Base-by-base conservation (phyloP, 1,140 invertebrate species). In the Schmidtea mediterranea region DNA sequence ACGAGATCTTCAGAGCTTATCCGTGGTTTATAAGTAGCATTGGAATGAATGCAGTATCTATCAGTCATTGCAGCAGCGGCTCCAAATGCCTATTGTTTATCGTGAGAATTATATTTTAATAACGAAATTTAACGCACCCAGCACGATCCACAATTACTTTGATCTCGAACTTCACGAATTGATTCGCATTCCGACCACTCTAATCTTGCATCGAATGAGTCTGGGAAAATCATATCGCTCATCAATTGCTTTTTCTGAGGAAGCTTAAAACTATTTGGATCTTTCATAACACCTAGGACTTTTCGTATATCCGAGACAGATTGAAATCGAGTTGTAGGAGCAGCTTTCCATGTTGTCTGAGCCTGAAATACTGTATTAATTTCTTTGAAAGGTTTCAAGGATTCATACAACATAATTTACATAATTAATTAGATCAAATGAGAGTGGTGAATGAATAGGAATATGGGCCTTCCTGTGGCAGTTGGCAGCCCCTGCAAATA, bases 221-320 rank as follows among this genome's bases (percentile, higher is more conserved):
- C 24, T 32, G 46, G 46, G 19, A 48, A 8, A 32, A 22, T 3
- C 16, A n/a, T 32, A 6, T 46, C 46, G 23, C 6, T 38, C 15
- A 37, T 2, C 9, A 12, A 3, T 37, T 48, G n/a, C 5, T 23
- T 8, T 13, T 22, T 13, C 15, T 38, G n/a, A n/a, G 46, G 46
- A 13, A 48, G 36, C 9, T 24, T n/a, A 40, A 40, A 40, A 12
- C 18, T 32, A 22, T 48, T 48, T 6, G 46, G 46, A 37, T 48
- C 38, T 12, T 37, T 24, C 10, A 48, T 24, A 6, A 48, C 46
- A 3, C 46, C 46, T 6, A 48, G 46, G 23, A 18, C 16, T 36
- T 5, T 48, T 18, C 23, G 8, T 6, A 48, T 22, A 24, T 48
- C 24, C 3, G 16, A 21, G 13, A 48, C 24, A 24, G 18, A 19